phyloP scores from a whole-genome alignment of 2,888 invertebrate genomes.

The Drosophila atripex region DNA sequence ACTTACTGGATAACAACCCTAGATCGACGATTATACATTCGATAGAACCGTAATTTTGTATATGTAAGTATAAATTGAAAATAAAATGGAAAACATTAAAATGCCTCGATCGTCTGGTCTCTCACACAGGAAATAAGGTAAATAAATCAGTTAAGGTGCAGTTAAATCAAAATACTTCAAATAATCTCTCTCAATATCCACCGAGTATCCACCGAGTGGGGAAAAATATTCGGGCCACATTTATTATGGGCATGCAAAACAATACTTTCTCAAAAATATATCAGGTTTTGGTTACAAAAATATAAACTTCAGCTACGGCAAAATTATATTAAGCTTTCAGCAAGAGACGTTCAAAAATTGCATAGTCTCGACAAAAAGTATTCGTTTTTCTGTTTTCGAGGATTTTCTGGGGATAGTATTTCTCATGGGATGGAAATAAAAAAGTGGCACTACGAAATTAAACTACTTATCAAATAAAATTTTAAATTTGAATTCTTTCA shows the following conservation, averaged over 20 bases:
- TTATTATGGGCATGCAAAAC: constrained; percentile 42
- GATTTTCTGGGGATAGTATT: constrained; percentile 17
- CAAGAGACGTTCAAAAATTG: constrained; percentile 75
- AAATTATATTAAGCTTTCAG: constrained; percentile 29
- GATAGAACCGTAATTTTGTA: constrained; percentile 45
- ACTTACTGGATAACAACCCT: constrained; percentile 81
- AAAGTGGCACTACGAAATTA: constrained; percentile 50
- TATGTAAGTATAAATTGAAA: constrained; percentile 63
- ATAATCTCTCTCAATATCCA: constrained; percentile 29
- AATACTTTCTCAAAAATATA: constrained; percentile 29
- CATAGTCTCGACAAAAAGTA: constrained; percentile 73
- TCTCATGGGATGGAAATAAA: constrained; percentile 35
- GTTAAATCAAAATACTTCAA: constrained; percentile 59
- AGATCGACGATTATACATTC: constrained; percentile 43
- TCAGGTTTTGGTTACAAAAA: constrained; percentile 27
- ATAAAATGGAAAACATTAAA: constrained; percentile 61
- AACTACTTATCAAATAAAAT: constrained; percentile 31
- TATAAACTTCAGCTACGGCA: constrained; percentile 12
- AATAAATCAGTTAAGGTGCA: constrained; percentile 63
- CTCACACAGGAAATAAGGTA: constrained; percentile 30
- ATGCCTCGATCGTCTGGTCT: constrained; percentile 46
- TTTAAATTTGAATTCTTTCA: constrained; percentile 46
- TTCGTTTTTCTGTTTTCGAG: constrained; percentile 6
- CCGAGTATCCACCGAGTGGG: constrained; percentile 11
- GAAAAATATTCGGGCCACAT: constrained; percentile 20